phyloP scores from a whole-genome alignment of 53 echinoderm and acorn worm species.

The Pentamera pediparva region DNA sequence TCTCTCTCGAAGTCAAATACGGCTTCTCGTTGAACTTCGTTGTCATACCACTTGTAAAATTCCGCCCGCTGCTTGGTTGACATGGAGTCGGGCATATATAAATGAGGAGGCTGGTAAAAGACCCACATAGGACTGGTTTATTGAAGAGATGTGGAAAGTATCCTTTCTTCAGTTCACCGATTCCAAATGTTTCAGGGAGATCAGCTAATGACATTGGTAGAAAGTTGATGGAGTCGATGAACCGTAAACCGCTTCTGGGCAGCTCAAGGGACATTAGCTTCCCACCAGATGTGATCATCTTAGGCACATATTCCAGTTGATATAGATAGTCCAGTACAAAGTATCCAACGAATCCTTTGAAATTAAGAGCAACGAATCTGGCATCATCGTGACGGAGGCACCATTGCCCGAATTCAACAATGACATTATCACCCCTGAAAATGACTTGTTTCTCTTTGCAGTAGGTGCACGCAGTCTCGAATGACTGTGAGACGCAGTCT shows the following conservation, averaged over 20 bases:
- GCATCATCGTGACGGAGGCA: not conserved
- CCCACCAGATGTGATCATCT: slow-evolving; percentile 17
- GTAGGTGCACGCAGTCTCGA: not conserved
- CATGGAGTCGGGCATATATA: slow-evolving; percentile 9
- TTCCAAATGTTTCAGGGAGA: slow-evolving; percentile 22
- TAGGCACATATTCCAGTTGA: not conserved
- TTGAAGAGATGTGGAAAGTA: slow-evolving; percentile 38
- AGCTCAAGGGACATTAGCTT: not conserved
- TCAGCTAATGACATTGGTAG: slow-evolving; percentile 28
- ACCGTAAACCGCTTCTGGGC: not conserved
- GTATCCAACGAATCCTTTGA: slow-evolving; percentile 15
- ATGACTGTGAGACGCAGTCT: not conserved
- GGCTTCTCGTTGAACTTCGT: not conserved
- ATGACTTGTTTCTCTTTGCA: slow-evolving; percentile 6
- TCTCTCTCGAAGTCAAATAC: slow-evolving; percentile 30
- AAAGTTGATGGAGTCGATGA: slow-evolving; percentile 34
- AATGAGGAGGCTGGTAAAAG: too few species aligned
- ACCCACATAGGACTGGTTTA: slow-evolving; percentile 12
- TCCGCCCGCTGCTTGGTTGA: not conserved
- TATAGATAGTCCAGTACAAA: slow-evolving; percentile 29
- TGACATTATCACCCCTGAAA: not conserved
- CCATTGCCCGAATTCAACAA: slow-evolving; percentile 19
- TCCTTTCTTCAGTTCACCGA: slow-evolving; percentile 30
- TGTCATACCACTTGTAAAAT: slow-evolving; percentile 23
- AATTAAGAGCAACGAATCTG: slow-evolving; percentile 31